Conservation (phyloP, 92 coral and sea anemone species). For the Epizoanthus illoricatus region DNA sequence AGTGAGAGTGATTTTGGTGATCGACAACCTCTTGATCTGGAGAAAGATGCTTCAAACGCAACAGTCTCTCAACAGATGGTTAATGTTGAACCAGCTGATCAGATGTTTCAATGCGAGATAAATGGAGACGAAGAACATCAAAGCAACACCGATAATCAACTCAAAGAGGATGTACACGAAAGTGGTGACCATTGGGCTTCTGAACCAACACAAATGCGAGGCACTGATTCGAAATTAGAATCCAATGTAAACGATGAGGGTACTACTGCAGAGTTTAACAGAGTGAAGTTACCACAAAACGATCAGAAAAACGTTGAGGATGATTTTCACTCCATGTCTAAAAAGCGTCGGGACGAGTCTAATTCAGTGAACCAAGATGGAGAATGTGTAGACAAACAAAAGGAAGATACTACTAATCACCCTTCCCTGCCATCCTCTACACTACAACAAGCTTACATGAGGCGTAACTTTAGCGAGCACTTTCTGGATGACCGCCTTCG, state of each 20-base stretch:
- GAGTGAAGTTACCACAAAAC: not conserved
- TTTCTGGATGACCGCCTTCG: conserved; percentile 24
- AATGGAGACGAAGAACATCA: not conserved
- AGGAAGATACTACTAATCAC: not conserved
- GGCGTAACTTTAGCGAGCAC: not conserved
- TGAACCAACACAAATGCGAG: not conserved
- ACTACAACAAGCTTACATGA: not conserved
- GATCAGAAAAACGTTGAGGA: not conserved
- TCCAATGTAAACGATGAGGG: not conserved
- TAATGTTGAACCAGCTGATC: not conserved
- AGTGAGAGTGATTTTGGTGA: too few species aligned
- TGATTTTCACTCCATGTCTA: not conserved
- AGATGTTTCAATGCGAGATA: not conserved
- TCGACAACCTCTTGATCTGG: not conserved
- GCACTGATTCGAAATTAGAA: not conserved
- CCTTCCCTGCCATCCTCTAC: not conserved
- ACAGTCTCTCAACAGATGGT: not conserved
- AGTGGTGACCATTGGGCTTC: not conserved
- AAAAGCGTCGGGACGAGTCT: not conserved
- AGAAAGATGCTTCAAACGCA: not conserved
- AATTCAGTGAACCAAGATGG: not conserved
- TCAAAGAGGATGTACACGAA: not conserved
- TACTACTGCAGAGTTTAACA: not conserved
- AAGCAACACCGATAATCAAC: not conserved
- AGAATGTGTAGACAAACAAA: not conserved